Conservation (phyloP, 2,113 vertebrate species). For the Corvus cornix region DNA sequence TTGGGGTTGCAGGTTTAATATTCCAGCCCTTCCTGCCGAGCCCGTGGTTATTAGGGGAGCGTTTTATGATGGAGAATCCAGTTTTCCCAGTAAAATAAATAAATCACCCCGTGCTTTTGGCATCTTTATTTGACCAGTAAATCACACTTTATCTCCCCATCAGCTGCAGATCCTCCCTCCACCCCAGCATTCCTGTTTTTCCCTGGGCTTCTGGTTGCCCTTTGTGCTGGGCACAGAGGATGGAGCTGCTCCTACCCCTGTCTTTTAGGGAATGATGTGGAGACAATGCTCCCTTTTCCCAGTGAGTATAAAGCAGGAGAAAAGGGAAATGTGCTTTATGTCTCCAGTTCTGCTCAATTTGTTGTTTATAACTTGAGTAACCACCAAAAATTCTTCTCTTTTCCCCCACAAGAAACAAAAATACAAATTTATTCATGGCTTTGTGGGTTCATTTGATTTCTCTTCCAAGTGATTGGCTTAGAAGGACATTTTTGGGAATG, state of each 20-base stretch:
- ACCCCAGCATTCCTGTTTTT: neutral
- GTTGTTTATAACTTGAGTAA: neutral
- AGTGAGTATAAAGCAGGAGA: neutral
- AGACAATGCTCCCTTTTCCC: neutral
- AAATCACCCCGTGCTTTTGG: conserved; percentile 1
- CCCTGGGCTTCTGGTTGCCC: neutral
- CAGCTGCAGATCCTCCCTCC: neutral
- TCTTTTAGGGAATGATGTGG: neutral
- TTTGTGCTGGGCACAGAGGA: neutral
- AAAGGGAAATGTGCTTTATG: neutral
- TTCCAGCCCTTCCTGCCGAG: neutral
- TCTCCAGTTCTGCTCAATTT: neutral
- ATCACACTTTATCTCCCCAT: neutral
- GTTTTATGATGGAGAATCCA: conserved; percentile 17
- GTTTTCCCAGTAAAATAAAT: conserved; percentile 32
- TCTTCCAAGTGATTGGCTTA: neutral
- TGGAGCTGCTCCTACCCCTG: neutral
- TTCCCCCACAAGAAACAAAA: neutral
- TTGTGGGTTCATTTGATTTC: neutral
- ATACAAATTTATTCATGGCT: neutral
- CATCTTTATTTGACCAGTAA: conserved; percentile 54
- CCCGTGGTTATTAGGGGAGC: conserved; percentile 9
- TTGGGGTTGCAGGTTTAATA: conserved; percentile 29
- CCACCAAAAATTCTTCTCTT: neutral
- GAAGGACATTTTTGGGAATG: neutral